Evolutionary conservation across 2,797 vertebrate genomes (phyloP), one percentile per base, ranked within the genome.

Genomic region (Mormyrus hasselquistii): DNA sequence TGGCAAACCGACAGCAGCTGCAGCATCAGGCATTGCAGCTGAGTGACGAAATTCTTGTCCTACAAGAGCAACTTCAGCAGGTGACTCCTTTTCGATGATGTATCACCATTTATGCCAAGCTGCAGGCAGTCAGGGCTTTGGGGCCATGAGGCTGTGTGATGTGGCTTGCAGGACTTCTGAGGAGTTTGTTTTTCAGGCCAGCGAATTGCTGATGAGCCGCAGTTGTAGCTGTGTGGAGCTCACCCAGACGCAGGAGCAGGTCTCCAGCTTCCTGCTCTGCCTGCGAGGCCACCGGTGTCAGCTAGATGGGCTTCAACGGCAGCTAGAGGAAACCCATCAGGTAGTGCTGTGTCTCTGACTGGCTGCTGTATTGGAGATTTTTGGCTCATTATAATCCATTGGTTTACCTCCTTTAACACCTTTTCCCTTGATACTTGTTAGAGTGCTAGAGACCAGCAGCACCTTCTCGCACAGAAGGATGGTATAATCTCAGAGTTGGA

Each of bases 1-100:
- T 94, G 76, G 90, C 91, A 53, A 96, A 96, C 88, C 92, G 92
- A 91, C 95, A 97, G 90, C 94, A 96, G 88, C 95, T 97, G 0
- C 96, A 97, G 62, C 92, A 95, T 25, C 53, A 62, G 29, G 34
- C 86, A 53, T 29, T 44, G 34, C 86, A 87, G 55, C 53, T 62
- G 22, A 87, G 25, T 41, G 86, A 87, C 14, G 53, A 87, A 53
- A 87, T 59, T 2, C 55, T 34, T 38, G 6, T 53, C 14, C 9
- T 87, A 29, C 86, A 87, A 29, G 7, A 87, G 16, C 86, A 87
- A 16, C 86, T 87, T 22, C 95, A 97, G 57, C 96, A 97, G 95
- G 97, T 97, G 16, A 14, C 14, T 89, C 19, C n/a, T 47, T 38
- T 38, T 87, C 1, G 1, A 16, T 73, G 29, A 73, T 73, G 25